Percentiles rank a stretch among this genome's conserved stretches.
Evolutionary conservation across 1,140 invertebrate genomes (phyloP).

Genomic region (Drosophila varians): DNA sequence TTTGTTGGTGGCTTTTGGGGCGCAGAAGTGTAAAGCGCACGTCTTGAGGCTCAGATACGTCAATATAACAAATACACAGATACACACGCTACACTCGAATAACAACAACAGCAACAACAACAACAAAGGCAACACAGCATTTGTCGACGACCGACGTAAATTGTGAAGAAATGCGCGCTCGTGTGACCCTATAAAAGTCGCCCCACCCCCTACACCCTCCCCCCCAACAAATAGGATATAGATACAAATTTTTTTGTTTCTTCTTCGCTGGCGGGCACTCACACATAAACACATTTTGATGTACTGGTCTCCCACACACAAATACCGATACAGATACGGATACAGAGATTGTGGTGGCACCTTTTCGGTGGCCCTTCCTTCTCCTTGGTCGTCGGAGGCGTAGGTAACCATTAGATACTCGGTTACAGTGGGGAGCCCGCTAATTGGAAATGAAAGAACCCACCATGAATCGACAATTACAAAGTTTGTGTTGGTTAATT

Average conservation of each 20-base stretch:
- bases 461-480: neutral
- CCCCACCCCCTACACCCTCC: conserved; percentile 9
- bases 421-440: conserved; percentile 11
- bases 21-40: conserved; percentile 66
- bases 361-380: conserved; percentile 44
- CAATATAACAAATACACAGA: conserved; percentile 59
- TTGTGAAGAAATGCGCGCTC: conserved; percentile 80
- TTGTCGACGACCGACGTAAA: conserved; percentile 57
- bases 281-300: conserved; percentile 37
- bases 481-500: neutral
- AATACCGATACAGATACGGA: conserved; percentile 11
- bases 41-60: conserved; percentile 71
- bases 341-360: conserved; percentile 36
- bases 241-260: conserved; percentile 76
- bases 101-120: neutral
- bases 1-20: conserved; percentile 36
- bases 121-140: conserved; percentile 2
- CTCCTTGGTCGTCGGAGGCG: conserved; percentile 16
- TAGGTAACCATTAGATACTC: conserved; percentile 42
- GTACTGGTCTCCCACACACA: conserved; percentile 37
- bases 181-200: conserved; percentile 69
- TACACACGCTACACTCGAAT: conserved; percentile 27
- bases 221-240: conserved; percentile 76
- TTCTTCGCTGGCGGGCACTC: conserved; percentile 50
- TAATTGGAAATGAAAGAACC: conserved; percentile 13